Base-by-base conservation (phyloP, 1,140 invertebrate genomes). In the Magallana gigas region DNA sequence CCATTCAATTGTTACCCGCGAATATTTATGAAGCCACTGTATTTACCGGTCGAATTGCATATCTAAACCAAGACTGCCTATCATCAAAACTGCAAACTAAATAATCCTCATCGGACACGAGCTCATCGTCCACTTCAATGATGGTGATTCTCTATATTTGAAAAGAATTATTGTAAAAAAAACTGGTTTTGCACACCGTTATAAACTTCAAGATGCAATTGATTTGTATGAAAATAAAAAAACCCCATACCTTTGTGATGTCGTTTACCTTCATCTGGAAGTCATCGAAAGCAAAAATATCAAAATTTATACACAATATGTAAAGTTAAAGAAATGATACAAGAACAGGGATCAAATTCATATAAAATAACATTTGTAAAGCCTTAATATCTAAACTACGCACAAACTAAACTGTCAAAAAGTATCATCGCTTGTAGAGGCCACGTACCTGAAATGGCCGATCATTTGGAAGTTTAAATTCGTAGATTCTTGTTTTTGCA, bases 401-500 rank as follows among this genome's bases (percentile, higher is more conserved):
- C 36, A 48, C 1, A 48, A 48, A 48, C 36, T 2, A 1, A 48
- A 48, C 36, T 48, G 36, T 5, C 36, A 48, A 48, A 48, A 48
- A 48, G 36, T 48, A 48, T 2, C 1, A 48, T 5, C 36, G 36
- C 36, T 48, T 48, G 36, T 48, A 48, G 5, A 48, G 5, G 36
- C 5, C 36, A 36, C 1, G 3, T 12, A 76, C 68, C 23, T 48
- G 68, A 76, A 76, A 76, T 76, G 68, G 68, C 14, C 68, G 68
- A 76, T 76, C 23, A 29, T 76, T 12, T 9, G 18, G 18, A 29
- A 29, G 23, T 11, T 76, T 76, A 12, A 76, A 36, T 76, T 76
- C 68, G 68, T 76, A 76, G 23, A 76, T 76, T 29, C 68, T 76
- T 8, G 68, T 76, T 23, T 76, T 76, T 36, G 68, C 29, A 29